phyloP scores from a whole-genome alignment of 2,113 vertebrate species.

The Struthidea cinerea region DNA sequence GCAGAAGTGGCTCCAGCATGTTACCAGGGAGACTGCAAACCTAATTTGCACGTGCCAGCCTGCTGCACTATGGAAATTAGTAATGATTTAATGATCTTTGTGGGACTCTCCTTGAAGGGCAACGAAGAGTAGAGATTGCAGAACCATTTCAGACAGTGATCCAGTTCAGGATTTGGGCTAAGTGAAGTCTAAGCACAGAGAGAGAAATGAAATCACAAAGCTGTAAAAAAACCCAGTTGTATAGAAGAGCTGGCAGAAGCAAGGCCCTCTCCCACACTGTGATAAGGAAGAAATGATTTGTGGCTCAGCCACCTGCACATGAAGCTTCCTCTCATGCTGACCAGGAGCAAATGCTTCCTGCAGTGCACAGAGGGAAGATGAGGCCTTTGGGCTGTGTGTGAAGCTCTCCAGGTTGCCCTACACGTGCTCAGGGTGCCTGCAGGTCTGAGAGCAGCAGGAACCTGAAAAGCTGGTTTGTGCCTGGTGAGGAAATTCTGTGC shows the following conservation, averaged over 20 bases:
- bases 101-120: not conserved
- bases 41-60: slow-evolving; percentile 2
- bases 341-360: not conserved
- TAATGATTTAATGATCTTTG: not conserved
- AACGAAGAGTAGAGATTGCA: not conserved
- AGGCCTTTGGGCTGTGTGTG: not conserved
- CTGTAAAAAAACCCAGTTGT: not conserved
- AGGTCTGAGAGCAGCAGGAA: not conserved
- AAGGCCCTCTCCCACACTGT: not conserved
- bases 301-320: not conserved
- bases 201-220: not conserved
- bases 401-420: not conserved
- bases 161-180: not conserved
- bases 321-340: not conserved
- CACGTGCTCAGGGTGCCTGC: accelerated
- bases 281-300: not conserved
- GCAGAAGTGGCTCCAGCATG: not conserved
- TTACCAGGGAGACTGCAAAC: not conserved
- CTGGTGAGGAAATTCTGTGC: not conserved
- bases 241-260: not conserved
- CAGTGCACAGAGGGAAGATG: not conserved
- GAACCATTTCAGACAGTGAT: not conserved
- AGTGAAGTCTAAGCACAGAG: not conserved
- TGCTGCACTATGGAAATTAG: not conserved
- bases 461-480: not conserved